Base-by-base conservation (phyloP, 2,797 vertebrate genomes). In the Centroberyx gerrardi region DNA sequence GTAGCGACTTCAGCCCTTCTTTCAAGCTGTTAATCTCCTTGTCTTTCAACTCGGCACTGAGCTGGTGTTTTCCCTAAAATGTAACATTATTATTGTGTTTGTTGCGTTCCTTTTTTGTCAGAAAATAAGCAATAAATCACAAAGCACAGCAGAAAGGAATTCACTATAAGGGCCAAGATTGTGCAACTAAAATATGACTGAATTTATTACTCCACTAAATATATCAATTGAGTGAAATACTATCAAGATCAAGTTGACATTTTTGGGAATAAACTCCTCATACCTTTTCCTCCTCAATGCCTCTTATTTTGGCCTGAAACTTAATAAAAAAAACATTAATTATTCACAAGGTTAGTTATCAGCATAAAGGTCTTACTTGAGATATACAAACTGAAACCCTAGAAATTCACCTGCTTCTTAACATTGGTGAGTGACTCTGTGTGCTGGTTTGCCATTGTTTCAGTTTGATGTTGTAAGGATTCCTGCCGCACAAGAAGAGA, bases 201-300 rank as follows among this genome's bases (percentile, higher is more conserved):
- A 68, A 88, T 88, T 75, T 83, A 87, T 71, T 66, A 51, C 63
- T 51, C 62, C 27, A 44, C 55, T 76, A 56, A 66, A 74, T 83
- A 65, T 72, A 77, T 78, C 28, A 86, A 75, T 62, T 70, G 71
- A 86, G 82, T 82, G 13, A 83, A 83, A 73, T 59, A 38, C 38
- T 74, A 14, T 0, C 28, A 52, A 54, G 36, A 60, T 76, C 22
- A 2, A 3, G 4, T 55, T 54, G 63, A 48, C 5, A 5, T 52
- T 65, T 78, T 76, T 36, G n/a, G 38, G 17, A n/a, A 61, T 46
- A 15, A 51, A 40, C 17, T 2, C 27, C 44, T 85, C 74, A 33
- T 96, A 99, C 98, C 97, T 97, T 98, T 91, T 98, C 97, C 92
- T 96, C 96, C 90, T 98, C 96, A 65, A 94, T 70, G 81, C 84